Evolutionary conservation across 2,888 invertebrate species (phyloP).

Genomic region (Kryphioiulus occultus): DNA sequence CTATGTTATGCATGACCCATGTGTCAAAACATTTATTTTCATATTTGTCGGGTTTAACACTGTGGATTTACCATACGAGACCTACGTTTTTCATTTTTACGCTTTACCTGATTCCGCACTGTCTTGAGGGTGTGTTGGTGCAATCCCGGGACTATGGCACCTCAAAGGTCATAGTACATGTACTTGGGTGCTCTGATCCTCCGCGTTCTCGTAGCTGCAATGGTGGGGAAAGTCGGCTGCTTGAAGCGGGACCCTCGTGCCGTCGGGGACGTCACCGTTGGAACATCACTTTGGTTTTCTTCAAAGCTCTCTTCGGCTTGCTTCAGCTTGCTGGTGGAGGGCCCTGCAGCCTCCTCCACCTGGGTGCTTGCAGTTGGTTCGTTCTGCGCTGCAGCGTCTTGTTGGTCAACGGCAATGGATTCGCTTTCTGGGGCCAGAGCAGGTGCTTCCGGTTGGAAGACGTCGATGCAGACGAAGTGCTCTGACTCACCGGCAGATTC

Average conservation of each 20-base stretch:
- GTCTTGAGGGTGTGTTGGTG: no score
- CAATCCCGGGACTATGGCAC: no score
- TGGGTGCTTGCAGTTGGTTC: not conserved
- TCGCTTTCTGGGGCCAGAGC: not conserved
- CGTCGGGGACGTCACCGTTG: not conserved
- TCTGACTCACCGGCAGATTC: not conserved
- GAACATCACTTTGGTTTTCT: not conserved
- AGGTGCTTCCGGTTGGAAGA: not conserved
- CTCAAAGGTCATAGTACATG: constrained; percentile 59
- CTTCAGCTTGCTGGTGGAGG: not conserved
- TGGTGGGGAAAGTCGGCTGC: constrained; percentile 55
- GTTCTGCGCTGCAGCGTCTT: not conserved
- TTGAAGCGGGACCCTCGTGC: constrained; percentile 41
- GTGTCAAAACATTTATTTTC: no score
- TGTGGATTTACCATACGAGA: no score
- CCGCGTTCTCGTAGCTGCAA: constrained; percentile 59
- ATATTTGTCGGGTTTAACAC: no score
- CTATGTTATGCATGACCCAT: no score
- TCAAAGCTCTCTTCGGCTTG: not conserved
- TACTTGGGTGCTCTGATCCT: constrained; percentile 59
- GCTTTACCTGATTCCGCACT: no score
- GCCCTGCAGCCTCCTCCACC: not conserved
- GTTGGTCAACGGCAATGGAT: not conserved
- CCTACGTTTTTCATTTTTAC: no score
- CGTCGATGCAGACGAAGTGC: constrained; percentile 1